Percentiles rank a stretch among this genome's conserved stretches.
phyloP scores from a whole-genome alignment of 2,888 invertebrate species.

The Endomychus coccineus region DNA sequence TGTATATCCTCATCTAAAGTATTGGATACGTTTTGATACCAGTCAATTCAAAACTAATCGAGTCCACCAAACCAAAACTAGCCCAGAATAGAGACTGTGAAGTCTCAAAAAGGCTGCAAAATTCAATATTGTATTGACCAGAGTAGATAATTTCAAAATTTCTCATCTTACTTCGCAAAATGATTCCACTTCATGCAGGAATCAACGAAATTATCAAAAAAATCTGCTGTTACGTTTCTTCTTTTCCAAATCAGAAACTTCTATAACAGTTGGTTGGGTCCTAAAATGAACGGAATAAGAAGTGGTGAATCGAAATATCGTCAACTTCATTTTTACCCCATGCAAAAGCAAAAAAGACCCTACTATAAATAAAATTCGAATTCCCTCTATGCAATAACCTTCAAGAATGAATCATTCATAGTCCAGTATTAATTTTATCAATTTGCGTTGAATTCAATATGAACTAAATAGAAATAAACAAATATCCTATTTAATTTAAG shows the following conservation, averaged over 20 bases:
- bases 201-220: constrained; percentile 67
- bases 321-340: constrained; percentile 87
- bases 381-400: constrained; percentile 94
- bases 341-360: constrained; percentile 90
- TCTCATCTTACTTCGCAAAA: constrained; percentile 78
- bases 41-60: constrained; percentile 79
- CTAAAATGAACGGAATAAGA: constrained; percentile 35
- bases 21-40: constrained; percentile 86
- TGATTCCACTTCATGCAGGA: constrained; percentile 81
- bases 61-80: constrained; percentile 85
- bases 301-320: no score
- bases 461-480: constrained; percentile 53
- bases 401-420: no score
- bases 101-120: constrained; percentile 79
- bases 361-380: constrained; percentile 90
- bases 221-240: constrained; percentile 70
- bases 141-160: no score
- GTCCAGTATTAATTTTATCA: no score
- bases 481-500: no score
- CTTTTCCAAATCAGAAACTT: constrained; percentile 80
- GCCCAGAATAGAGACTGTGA: constrained; percentile 96
- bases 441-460: no score
- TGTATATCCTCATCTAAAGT: no score
- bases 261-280: constrained; percentile 87
- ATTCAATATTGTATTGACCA: not conserved